Conservation (phyloP, 2,888 invertebrate genomes). For the Leucania comma region DNA sequence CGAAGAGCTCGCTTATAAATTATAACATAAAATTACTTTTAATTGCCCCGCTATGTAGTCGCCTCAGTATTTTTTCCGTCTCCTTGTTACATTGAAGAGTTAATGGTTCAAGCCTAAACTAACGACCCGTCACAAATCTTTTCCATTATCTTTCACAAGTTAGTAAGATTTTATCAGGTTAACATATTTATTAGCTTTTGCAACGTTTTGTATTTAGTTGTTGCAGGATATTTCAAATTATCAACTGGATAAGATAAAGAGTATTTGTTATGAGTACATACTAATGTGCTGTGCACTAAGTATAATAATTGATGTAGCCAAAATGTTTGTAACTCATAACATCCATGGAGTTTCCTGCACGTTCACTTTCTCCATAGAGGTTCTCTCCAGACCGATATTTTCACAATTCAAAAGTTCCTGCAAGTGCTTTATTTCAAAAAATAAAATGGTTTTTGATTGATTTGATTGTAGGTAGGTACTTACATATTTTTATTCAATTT, state of each 20-base stretch:
- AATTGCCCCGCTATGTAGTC: slow-evolving; percentile 62
- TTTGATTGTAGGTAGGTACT: too few species aligned
- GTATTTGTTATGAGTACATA: not conserved
- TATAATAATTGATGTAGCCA: too few species aligned
- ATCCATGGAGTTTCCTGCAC: too few species aligned
- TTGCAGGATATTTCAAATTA: not conserved
- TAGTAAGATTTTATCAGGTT: slow-evolving; percentile 43
- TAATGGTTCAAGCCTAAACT: slow-evolving; percentile 38
- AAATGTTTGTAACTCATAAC: too few species aligned
- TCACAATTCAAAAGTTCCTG: too few species aligned
- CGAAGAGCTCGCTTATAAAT: slow-evolving; percentile 64
- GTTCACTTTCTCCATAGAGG: too few species aligned
- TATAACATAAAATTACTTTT: slow-evolving; percentile 67
- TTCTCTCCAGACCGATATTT: too few species aligned
- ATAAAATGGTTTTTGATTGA: too few species aligned
- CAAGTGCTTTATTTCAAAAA: too few species aligned
- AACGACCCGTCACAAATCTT: slow-evolving; percentile 52
- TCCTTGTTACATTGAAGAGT: slow-evolving; percentile 39
- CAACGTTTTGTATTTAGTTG: slow-evolving; percentile 11
- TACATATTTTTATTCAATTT: too few species aligned
- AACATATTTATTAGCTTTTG: slow-evolving; percentile 16
- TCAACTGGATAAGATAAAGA: not conserved
- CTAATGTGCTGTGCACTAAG: not conserved
- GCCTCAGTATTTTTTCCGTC: slow-evolving; percentile 45
- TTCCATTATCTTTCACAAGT: slow-evolving; percentile 46